Evolutionary conservation across 2,888 invertebrate species (phyloP).

Genomic region (Lepidochrysops patricia): DNA sequence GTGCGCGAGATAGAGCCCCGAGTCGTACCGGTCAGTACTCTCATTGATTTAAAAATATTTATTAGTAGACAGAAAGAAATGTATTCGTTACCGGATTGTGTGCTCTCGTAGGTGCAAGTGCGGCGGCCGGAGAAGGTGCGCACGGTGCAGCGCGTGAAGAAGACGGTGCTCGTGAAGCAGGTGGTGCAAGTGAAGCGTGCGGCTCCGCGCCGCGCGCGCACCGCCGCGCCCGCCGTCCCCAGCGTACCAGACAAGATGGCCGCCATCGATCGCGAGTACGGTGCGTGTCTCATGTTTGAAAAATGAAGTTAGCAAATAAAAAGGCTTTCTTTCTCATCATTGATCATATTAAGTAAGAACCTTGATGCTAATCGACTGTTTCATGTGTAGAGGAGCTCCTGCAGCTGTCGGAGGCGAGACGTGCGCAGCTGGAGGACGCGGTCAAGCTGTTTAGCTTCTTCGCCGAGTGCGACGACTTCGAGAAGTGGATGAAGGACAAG

Average conservation of each 20-base stretch:
- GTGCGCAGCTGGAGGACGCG: slow-evolving; percentile 91
- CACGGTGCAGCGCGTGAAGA: slow-evolving; percentile 89
- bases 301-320: too few species aligned
- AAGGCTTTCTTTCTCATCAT: too few species aligned
- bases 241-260: slow-evolving; percentile 70
- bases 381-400: slow-evolving; percentile 82
- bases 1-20: slow-evolving; percentile 93
- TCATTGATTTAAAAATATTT: background rate
- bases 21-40: slow-evolving; percentile 75
- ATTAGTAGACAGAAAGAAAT: background rate
- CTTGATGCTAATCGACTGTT: too few species aligned
- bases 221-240: slow-evolving; percentile 39
- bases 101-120: slow-evolving; percentile 79
- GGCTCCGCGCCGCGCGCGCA: slow-evolving; percentile 38
- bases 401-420: slow-evolving; percentile 85
- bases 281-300: too few species aligned
- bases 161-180: slow-evolving; percentile 90
- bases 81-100: background rate
- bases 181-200: slow-evolving; percentile 83
- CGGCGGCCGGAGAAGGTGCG: slow-evolving; percentile 89
- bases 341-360: too few species aligned
- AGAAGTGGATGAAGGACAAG: slow-evolving; percentile 97
- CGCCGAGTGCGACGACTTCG: slow-evolving; percentile 97
- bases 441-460: slow-evolving; percentile 94
- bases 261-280: slow-evolving; percentile 86